A percentile compares a stretch with the other conserved stretches of the same genome.
Conservation (phyloP, 1,140 invertebrate genomes). For the Brachionus sp. region DNA sequence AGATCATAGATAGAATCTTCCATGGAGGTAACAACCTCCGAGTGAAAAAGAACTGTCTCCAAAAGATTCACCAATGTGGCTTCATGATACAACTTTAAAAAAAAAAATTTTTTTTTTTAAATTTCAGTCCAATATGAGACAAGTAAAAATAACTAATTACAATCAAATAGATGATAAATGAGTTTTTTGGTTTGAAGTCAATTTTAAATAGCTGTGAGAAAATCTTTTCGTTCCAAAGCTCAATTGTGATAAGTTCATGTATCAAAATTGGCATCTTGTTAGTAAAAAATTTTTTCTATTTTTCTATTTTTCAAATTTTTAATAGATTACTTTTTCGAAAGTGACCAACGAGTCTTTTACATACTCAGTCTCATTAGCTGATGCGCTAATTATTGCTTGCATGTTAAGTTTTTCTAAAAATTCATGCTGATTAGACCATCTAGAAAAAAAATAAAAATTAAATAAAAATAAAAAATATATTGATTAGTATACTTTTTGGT, state of each 20-base stretch:
- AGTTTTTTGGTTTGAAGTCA: constrained; percentile 55
- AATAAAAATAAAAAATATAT: background rate
- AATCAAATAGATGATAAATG: constrained; percentile 58
- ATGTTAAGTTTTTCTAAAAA: constrained; percentile 59
- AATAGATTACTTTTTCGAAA: constrained; percentile 54
- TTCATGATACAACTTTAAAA: constrained; percentile 57
- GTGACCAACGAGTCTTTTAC: constrained; percentile 59
- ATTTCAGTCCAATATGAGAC: too few species aligned
- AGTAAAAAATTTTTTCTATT: background rate
- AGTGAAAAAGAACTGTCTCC: constrained; percentile 58
- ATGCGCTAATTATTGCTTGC: constrained; percentile 58
- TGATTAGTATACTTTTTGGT: constrained; percentile 45
- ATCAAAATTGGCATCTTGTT: constrained; percentile 54
- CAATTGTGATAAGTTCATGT: constrained; percentile 55
- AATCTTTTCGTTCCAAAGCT: constrained; percentile 58
- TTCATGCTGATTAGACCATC: constrained; percentile 59
- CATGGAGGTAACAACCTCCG: constrained; percentile 55
- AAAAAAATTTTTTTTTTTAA: background rate
- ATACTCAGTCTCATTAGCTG: constrained; percentile 58
- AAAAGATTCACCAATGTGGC: constrained; percentile 57
- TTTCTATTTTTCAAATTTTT: background rate
- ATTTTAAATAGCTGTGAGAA: constrained; percentile 54
- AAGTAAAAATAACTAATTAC: constrained; percentile 50
- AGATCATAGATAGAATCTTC: constrained; percentile 56
- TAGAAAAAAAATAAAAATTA: constrained; percentile 39